Evolutionary conservation across 2,113 vertebrate genomes (phyloP).

Genomic region (Oncorhynchus masou): DNA sequence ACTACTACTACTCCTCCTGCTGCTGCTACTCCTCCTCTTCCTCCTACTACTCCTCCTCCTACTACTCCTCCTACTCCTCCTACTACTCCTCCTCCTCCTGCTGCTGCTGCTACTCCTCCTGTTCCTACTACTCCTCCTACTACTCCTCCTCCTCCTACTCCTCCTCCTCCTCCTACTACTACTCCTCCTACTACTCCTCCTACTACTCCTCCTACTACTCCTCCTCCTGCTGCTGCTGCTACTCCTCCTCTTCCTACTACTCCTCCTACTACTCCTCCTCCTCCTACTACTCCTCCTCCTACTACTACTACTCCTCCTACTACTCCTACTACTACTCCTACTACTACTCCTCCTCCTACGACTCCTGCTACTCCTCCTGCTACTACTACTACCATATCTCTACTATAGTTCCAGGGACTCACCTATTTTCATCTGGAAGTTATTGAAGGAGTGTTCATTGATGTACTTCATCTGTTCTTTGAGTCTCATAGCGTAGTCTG

Average conservation of each 20-base stretch:
- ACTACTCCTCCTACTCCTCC: fast-evolving
- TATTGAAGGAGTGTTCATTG: constrained; percentile 96
- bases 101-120: too few species aligned
- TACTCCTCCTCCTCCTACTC: fast-evolving
- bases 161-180: too few species aligned
- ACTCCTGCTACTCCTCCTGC: fast-evolving
- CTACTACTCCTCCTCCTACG: not conserved
- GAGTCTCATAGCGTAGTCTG: constrained; percentile 90
- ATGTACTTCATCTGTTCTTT: constrained; percentile 95
- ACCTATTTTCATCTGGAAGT: constrained; percentile 98
- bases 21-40: too few species aligned
- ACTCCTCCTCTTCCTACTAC: too few species aligned
- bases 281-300: too few species aligned
- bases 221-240: fast-evolving
- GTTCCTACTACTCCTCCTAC: too few species aligned
- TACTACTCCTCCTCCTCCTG: constrained; percentile 32
- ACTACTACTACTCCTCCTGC: too few species aligned
- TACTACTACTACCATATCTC: not conserved
- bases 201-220: too few species aligned
- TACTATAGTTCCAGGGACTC: constrained; percentile 35
- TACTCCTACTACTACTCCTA: fast-evolving
- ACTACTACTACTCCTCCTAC: too few species aligned
- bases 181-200: too few species aligned
- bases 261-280: too few species aligned
- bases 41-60: constrained; percentile 1